These are phyloP conservation scores for Troides helena DNA, from an alignment of 2,888 invertebrate genomes.

Conservation along the genomic window DNA sequence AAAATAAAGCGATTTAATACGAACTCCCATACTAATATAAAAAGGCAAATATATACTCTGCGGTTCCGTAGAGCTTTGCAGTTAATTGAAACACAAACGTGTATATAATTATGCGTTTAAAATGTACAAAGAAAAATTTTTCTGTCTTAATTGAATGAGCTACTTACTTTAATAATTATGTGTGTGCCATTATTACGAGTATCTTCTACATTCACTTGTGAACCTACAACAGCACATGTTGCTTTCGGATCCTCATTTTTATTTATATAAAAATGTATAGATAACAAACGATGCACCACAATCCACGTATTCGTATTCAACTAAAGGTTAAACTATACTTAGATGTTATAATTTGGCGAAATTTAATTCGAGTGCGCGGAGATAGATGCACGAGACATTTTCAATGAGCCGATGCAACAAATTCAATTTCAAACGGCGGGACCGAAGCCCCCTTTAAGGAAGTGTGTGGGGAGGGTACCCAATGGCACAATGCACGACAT, in stretches of 20 bases:
- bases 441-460: conserved; percentile 69
- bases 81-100: background rate
- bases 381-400: conserved; percentile 57
- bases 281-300: background rate
- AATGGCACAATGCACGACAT: conserved; percentile 75
- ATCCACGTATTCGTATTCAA: background rate
- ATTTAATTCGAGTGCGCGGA: conserved; percentile 32
- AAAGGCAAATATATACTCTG: background rate
- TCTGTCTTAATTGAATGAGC: background rate
- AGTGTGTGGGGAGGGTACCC: conserved; percentile 73
- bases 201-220: conserved; percentile 10
- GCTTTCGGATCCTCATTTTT: background rate
- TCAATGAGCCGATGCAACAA: conserved; percentile 70
- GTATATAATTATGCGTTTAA: background rate
- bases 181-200: background rate
- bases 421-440: conserved; percentile 63
- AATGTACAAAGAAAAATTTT: background rate
- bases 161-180: conserved; percentile 21
- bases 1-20: conserved; percentile 2
- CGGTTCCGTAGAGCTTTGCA: background rate
- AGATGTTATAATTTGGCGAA: conserved; percentile 14
- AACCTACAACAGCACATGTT: background rate
- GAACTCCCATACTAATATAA: background rate
- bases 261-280: background rate
- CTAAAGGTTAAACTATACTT: background rate